Evolutionary conservation across 2,888 invertebrate species (phyloP), one percentile per base, ranked within the genome.

Genomic region (Leptothorax acervorum): DNA sequence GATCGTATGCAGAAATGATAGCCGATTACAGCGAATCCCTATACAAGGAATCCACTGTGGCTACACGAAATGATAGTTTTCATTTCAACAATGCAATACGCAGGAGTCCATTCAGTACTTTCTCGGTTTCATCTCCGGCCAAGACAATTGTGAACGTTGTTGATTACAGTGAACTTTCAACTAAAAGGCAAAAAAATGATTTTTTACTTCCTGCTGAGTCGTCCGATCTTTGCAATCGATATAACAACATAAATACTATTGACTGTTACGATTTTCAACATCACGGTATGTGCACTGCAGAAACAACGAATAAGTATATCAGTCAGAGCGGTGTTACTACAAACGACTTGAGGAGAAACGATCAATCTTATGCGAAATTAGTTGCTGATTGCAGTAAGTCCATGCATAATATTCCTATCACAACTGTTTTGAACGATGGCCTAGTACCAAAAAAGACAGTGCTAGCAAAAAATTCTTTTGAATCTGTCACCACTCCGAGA

Each of bases 1-100:
- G 87, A 45, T 84, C 87, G 5, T 90, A 90, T 39, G 87, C 89
- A 23, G 70, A 85, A 31, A 78, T 90, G 71, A 90, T 90, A 78
- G 75, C 86, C 0, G 71, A 60, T 12, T 90, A 90, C 55, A 85
- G 53, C 71, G 75, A 89, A 15, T 8, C 42, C 0, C 35, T 90
- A 6, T 57, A 55, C 45, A 45, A 45, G 6, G n/a, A 48, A 28
- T 35, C 53, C 1, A 35, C 6, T 0, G 60, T 31, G 0, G 76
- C 11, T 2, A 2, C 28, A 0, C 23, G 35, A 3, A 87, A n/a
- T 5, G 35, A 28, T 3, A 75, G 28, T 15, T 53, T 73, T 6
- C 12, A 51, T 18, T 51, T 45, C 35, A 11, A 60, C 31, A 79
- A 66, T 11, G n/a, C 35, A n/a, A 55, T 85, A 2, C 73, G 39